Conservation (phyloP, 2,113 vertebrate genomes). For the Eptesicus fuscus region DNA sequence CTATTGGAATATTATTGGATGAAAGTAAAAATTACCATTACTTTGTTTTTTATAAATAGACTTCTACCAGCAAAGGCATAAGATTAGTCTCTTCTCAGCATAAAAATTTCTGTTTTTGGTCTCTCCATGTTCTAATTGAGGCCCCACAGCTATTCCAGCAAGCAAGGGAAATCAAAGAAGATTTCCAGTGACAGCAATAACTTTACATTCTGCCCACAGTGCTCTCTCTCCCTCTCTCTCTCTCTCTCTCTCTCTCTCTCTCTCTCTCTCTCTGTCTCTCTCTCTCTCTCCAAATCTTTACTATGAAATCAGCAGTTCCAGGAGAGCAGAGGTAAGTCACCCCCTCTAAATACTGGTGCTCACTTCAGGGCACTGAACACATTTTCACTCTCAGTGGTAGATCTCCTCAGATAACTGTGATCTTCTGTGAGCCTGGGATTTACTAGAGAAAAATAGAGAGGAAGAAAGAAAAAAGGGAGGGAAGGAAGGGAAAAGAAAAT, state of each 20-base stretch:
- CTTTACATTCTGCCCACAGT: not conserved
- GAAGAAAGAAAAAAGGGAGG: not conserved
- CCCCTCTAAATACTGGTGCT: not conserved
- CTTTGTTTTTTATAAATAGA: not conserved
- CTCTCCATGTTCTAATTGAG: not conserved
- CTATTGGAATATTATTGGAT: not conserved
- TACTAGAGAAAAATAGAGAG: not conserved
- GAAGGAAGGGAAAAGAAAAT: not conserved
- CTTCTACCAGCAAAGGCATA: not conserved
- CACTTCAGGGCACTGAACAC: not conserved
- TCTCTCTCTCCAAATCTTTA: not conserved
- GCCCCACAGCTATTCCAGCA: not conserved
- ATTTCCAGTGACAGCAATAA: not conserved
- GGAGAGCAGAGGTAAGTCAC: not conserved
- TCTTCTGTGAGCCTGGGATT: not conserved
- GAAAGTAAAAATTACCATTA: not conserved
- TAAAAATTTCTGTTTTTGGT: not conserved
- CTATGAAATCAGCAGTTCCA: constrained; percentile 33
- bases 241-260: too few species aligned
- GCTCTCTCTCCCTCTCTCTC: not conserved
- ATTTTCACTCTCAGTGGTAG: not conserved
- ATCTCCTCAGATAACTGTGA: not conserved
- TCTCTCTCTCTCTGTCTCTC: not conserved
- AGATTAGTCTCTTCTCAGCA: not conserved
- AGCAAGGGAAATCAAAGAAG: not conserved